Conservation (phyloP, 2,113 vertebrate species). For the Gymnorhina tibicen region DNA sequence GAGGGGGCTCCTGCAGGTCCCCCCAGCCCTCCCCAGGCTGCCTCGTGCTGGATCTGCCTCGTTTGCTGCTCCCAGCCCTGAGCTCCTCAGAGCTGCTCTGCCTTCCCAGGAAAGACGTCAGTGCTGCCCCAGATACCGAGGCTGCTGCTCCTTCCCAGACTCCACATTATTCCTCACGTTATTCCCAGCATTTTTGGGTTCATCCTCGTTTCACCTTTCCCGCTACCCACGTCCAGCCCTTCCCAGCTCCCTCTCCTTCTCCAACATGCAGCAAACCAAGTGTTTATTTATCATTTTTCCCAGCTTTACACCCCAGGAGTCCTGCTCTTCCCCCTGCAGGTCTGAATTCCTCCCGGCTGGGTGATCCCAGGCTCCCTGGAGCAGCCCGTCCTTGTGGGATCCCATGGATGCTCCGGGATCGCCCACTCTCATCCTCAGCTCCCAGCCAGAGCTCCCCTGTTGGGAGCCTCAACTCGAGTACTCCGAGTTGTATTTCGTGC, state of each 20-base stretch:
- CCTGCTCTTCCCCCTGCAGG: neutral
- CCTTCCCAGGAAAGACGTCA: neutral
- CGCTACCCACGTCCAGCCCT: neutral
- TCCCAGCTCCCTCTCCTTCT: neutral
- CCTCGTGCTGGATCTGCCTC: neutral
- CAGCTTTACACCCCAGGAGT: accelerated
- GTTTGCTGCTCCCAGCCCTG: neutral
- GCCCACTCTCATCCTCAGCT: neutral
- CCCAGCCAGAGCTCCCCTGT: neutral
- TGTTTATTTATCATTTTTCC: neutral
- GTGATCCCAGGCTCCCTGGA: neutral
- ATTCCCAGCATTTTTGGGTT: neutral
- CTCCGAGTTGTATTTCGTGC: neutral
- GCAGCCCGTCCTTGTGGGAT: neutral
- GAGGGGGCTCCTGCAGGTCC: neutral
- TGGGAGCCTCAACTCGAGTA: neutral
- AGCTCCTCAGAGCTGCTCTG: neutral
- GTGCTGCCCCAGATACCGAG: neutral
- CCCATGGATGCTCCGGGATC: neutral
- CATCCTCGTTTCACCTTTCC: neutral
- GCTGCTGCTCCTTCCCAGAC: neutral
- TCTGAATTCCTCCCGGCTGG: accelerated
- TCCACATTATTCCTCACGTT: neutral
- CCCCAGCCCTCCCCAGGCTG: neutral
- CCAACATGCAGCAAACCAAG: accelerated